Base-by-base conservation (phyloP, 2,888 invertebrate species). In the Hydropsyche betteni region DNA sequence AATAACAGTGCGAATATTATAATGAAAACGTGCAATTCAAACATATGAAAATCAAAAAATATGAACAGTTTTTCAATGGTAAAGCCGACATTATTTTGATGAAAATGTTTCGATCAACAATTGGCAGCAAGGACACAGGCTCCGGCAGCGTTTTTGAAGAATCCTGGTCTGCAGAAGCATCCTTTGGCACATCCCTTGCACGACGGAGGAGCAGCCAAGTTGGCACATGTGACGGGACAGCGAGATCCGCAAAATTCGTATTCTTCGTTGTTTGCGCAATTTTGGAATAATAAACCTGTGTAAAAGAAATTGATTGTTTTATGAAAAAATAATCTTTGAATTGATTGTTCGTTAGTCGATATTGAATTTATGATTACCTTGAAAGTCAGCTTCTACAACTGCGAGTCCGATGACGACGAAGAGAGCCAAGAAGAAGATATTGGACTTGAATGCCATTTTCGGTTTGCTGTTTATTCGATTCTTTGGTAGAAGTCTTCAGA, bases 141-240 rank as follows among this genome's bases (percentile, higher is more conserved):
- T 50, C 69, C 24, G 50, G 50, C 69, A 14, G 44, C 24, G 5
- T 69, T 69, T 10, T n/a, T 44, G 50, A 50, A 69, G n/a, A n/a
- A 69, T 69, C 69, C 69, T 69, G 38, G 69, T 50, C 33, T 44
- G 51, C 69, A 69, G 50, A 69, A 69, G 50, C 69, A 69, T 4
- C 69, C 69, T 50, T 14, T 50, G n/a, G 24, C 69, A 24, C 69
- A 69, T n/a, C 51, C 24, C 1, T 4, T 44, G 24, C 69, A 69
- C 38, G 3, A 7, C n/a, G 69, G 69, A 36, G 64, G 64, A 8
- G 64, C 34, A 36, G 69, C 69, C 51, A 69, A 50, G 44, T 69
- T 69, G 5, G 69, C 69, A 50, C 69, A 69, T 14, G 69, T 69
- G 7, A 69, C 44, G 3, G 69, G 69, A 50, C 69, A 69, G n/a